phyloP scores from a whole-genome alignment of 2,797 vertebrate species.

The Helarctos malayanus region DNA sequence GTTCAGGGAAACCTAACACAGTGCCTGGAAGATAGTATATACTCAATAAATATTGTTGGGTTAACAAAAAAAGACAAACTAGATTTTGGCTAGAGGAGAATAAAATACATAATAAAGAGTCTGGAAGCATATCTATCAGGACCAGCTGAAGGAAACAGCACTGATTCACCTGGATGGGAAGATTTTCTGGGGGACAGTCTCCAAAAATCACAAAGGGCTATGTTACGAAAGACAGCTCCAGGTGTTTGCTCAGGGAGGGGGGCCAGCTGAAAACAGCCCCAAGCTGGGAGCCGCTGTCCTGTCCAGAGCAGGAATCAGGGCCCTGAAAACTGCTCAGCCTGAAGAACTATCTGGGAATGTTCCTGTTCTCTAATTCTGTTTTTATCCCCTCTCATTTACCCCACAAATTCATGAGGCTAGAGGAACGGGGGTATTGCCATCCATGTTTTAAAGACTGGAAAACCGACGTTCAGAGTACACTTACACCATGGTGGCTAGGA shows the following conservation, averaged over 20 bases:
- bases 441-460: background rate
- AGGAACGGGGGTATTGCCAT: background rate
- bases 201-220: background rate
- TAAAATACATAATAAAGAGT: background rate
- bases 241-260: background rate
- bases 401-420: background rate
- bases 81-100: slow-evolving; percentile 38
- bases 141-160: background rate
- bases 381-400: background rate
- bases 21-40: background rate
- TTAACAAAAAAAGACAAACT: slow-evolving; percentile 41
- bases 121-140: background rate
- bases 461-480: slow-evolving; percentile 5
- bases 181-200: background rate
- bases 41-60: background rate
- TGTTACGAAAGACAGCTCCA: background rate
- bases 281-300: background rate
- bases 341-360: background rate
- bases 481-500: background rate
- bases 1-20: background rate
- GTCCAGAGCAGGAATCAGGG: background rate
- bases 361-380: background rate
- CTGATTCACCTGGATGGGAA: background rate
- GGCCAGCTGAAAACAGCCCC: background rate
- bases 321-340: background rate